Conservation (phyloP, 2,113 vertebrate genomes). For the Trematomus loennbergii region DNA sequence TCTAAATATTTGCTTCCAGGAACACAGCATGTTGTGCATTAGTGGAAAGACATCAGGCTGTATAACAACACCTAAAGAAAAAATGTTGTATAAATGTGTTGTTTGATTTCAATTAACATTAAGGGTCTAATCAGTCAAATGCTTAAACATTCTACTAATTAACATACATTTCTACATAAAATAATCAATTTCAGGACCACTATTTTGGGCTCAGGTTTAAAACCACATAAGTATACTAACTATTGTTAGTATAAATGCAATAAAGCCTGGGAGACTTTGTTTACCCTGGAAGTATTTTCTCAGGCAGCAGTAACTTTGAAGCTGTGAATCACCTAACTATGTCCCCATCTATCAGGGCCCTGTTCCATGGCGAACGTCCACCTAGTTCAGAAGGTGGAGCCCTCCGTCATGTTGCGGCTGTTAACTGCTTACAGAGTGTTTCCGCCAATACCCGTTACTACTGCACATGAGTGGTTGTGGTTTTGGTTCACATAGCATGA, state of each 20-base stretch:
- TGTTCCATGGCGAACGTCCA: not conserved
- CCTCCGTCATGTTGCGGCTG: conserved; percentile 18
- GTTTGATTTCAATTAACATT: conserved; percentile 1
- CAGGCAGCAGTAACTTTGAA: not conserved
- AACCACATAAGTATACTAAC: not conserved
- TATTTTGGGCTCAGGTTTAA: not conserved
- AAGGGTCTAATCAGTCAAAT: not conserved
- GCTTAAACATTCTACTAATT: not conserved
- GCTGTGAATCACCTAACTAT: not conserved
- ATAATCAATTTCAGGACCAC: not conserved
- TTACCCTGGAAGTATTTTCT: not conserved
- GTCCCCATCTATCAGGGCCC: not conserved
- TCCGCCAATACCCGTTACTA: not conserved
- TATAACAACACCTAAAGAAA: conserved; percentile 23
- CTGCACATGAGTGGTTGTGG: not conserved
- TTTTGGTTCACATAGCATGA: not conserved
- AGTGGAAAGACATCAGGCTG: conserved; percentile 53
- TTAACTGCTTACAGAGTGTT: conserved; percentile 1
- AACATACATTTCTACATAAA: not conserved
- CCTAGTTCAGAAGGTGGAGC: not conserved
- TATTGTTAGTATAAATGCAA: not conserved
- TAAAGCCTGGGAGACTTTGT: conserved; percentile 3
- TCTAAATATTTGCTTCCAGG: conserved; percentile 81
- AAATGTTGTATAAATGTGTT: not conserved
- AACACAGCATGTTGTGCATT: conserved; percentile 58